Evolutionary conservation across 2,113 vertebrate species (phyloP).

Genomic region (Morone chrysops): DNA sequence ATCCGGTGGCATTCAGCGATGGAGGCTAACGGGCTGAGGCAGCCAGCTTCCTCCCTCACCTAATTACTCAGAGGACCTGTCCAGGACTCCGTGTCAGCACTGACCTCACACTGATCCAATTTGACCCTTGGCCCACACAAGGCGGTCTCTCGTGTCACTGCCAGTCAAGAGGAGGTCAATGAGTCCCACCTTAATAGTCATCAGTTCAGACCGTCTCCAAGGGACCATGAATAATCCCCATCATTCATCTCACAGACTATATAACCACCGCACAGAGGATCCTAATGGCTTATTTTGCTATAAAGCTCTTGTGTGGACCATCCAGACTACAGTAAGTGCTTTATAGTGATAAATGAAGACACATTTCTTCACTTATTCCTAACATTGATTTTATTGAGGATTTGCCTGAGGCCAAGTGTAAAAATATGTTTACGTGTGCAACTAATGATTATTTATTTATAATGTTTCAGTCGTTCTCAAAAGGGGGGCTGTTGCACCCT

Average conservation of each 20-base stretch:
- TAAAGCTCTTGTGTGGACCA: slow-evolving; percentile 28
- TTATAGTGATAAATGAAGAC: slow-evolving; percentile 14
- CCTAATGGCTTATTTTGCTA: slow-evolving; percentile 27
- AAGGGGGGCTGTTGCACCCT: neutral
- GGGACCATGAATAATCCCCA: slow-evolving; percentile 64
- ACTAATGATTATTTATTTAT: neutral
- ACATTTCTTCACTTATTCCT: neutral
- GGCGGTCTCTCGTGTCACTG: slow-evolving; percentile 48
- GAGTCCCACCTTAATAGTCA: slow-evolving; percentile 62
- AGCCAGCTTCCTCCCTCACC: slow-evolving; percentile 32
- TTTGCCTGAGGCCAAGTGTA: neutral
- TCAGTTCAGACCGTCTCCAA: slow-evolving; percentile 62
- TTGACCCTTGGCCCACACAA: slow-evolving; percentile 60
- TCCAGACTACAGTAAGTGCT: neutral
- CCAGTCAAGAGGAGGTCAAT: slow-evolving; percentile 71
- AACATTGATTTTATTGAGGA: neutral
- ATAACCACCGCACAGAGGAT: slow-evolving; percentile 23
- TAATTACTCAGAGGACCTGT: slow-evolving; percentile 73
- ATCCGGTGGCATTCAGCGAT: slow-evolving; percentile 14
- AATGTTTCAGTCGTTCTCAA: no score
- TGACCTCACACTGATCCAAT: slow-evolving; percentile 66
- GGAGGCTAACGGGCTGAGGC: slow-evolving; percentile 26
- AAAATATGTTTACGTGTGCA: neutral
- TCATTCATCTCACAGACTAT: slow-evolving; percentile 57
- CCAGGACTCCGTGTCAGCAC: slow-evolving; percentile 52